Base-by-base conservation (phyloP, 2,113 vertebrate genomes). In the Camelus dromedarius region DNA sequence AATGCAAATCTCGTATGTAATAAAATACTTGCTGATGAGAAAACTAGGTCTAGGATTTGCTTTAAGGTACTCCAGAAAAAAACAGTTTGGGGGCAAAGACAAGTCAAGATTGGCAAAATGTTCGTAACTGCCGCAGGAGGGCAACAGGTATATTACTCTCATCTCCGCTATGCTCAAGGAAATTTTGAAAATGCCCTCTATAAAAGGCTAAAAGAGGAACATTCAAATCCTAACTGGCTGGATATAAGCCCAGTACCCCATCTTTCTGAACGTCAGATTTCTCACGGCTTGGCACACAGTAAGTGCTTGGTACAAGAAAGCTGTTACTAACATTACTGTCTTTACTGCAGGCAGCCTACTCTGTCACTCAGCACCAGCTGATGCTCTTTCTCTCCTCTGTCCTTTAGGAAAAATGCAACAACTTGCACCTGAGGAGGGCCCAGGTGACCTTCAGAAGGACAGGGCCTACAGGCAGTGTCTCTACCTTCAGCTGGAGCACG, bases 401-500 rank as follows among this genome's bases (percentile, higher is more conserved):
- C 93, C 83, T n/a, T 42, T n/a, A 98, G 98, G 97, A 83, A 98
- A 98, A 97, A 77, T 67, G 80, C 97, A 93, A 79, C 97, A 87
- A 60, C 82, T 98, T 58, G 97, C 96, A 89, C 97, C 98, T 15
- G 97, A 99, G 91, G 98, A 93, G 62, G 97, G 94, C 15, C 69
- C 11, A 3, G 95, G 97, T 75, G 98, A 97, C 7, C 89, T 18
- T 86, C 98, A 98, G 97, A 99, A 98, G 96, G 97, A 97, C 93
- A 98, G 82, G 0, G 97, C 97, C 95, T 99, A 99, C 96, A 98
- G 97, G 89, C 97, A 85, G 56, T 99, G 99, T 98, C 98, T 99
- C 85, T 99, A 99, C 97, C 84, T 97, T 73, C 99, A 99, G 89
- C 98, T 99, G 77, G 98, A 99, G 96, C 99, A 98, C 0, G 84